Evolutionary conservation across 2,113 vertebrate species (phyloP).

Genomic region (Columba janthina): DNA sequence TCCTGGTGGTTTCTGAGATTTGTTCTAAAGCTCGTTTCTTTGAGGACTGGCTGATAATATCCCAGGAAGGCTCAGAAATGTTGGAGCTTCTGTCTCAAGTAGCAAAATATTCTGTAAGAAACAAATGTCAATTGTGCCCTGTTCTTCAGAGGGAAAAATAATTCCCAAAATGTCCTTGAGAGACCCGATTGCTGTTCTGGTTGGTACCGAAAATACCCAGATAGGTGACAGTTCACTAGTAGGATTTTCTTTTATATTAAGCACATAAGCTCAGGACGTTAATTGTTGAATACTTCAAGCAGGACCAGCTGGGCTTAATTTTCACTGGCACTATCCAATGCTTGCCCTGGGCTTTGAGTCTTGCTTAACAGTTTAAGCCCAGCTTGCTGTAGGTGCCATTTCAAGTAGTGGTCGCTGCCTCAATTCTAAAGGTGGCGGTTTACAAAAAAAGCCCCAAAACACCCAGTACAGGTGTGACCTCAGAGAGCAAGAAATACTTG

Average conservation of each 20-base stretch:
- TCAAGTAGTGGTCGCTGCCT: not conserved
- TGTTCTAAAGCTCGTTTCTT: not conserved
- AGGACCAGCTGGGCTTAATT: not conserved
- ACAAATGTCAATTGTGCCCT: not conserved
- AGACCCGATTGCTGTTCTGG: rapidly evolving
- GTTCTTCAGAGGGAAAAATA: not conserved
- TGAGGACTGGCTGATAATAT: not conserved
- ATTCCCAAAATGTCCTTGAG: not conserved
- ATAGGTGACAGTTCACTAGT: not conserved
- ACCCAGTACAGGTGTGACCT: not conserved
- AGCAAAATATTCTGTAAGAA: not conserved
- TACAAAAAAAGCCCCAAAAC: not conserved
- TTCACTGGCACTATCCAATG: not conserved
- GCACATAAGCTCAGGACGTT: not conserved
- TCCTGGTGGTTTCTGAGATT: not conserved
- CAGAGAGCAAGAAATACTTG: not conserved
- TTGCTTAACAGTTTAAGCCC: not conserved
- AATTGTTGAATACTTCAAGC: not conserved
- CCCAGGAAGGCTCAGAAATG: not conserved
- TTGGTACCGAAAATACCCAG: not conserved
- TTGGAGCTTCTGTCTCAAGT: not conserved
- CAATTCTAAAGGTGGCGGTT: not conserved
- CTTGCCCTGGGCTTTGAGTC: not conserved
- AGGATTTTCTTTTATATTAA: not conserved
- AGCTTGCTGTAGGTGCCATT: not conserved